A percentile compares a stretch with the other conserved stretches of the same genome.
phyloP scores from a whole-genome alignment of 2,113 vertebrate species.

The Microcebus lehilahytsara region DNA sequence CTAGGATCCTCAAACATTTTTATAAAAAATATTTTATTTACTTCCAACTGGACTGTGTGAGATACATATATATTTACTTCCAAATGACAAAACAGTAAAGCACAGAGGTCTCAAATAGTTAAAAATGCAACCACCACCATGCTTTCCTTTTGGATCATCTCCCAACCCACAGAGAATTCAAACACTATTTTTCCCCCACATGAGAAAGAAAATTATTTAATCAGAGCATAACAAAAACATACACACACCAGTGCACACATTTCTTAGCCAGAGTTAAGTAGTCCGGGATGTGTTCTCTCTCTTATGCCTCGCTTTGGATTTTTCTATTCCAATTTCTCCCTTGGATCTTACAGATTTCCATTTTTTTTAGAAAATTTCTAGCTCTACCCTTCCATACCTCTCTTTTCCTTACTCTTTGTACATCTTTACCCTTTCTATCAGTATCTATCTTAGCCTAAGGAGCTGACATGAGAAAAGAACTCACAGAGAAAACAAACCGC shows the following conservation, averaged over 20 bases:
- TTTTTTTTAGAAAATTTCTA: background rate
- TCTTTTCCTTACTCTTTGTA: background rate
- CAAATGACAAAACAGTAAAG: background rate
- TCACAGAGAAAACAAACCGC: background rate
- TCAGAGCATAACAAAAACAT: background rate
- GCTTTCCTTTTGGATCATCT: background rate
- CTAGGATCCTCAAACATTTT: background rate
- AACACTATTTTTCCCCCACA: background rate
- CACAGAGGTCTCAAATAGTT: background rate
- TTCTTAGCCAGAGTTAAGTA: background rate
- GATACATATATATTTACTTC: background rate
- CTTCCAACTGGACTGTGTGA: background rate
- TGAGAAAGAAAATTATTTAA: background rate
- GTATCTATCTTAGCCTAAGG: background rate
- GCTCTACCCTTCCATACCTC: background rate
- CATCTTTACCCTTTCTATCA: background rate
- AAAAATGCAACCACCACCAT: background rate
- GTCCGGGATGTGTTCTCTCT: background rate
- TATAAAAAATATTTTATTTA: background rate
- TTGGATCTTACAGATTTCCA: background rate
- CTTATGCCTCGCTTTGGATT: background rate
- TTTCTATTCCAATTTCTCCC: background rate
- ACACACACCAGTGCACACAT: background rate
- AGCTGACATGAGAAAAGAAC: background rate
- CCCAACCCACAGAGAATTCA: background rate